Evolutionary conservation across 37 sponge, comb jelly and placozoan genomes (phyloP), one percentile per base, ranked within the genome.

Genomic region (Petrosia ficiformis): DNA sequence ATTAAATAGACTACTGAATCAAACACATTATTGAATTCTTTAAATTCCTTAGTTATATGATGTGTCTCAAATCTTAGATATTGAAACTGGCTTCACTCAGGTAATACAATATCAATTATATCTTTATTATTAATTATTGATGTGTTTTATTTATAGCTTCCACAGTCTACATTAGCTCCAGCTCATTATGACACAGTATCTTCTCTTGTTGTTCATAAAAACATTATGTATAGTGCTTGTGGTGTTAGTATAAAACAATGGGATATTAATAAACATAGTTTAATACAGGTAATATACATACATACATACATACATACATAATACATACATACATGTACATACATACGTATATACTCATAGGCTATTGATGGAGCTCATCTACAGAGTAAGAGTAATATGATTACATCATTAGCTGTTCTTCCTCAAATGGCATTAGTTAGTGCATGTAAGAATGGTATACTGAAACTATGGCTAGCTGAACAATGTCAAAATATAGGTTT

Each of bases 141-240:
- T 42, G 48, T 37, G 26, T 8, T 72, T 28, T 42, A 26, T 14
- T 22, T 37, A 28, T 66, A 83, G 77, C 11, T 57, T 0, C 72
- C 87, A 10, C 44, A 69, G 41, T 69, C 73, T 41, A 91, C 92
- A 63, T 77, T 91, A 24, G 71, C 66, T 39, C 92, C 92, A 67
- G 80, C 84, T 28, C 92, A 91, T 74, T 91, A 91, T 69, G 92
- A 91, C 75, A 86, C 92, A 19, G 87, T 91, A 31, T 80, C 92
- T 1, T 78, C 87, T 2, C 69, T 91, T 57, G 87, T 77, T 22
- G 39, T 86, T 28, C 40, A 83, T 38, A 63, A 61, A 6, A 65
- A 71, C 44, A 63, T 54, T 8, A 40, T 89, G 35, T 89, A 72
- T 71, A 89, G 89, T 65, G 68, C 87, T 2, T 91, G 92, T 75